Evolutionary conservation across 2,888 invertebrate genomes (phyloP).

Genomic region (Drosophila hamatofila): DNA sequence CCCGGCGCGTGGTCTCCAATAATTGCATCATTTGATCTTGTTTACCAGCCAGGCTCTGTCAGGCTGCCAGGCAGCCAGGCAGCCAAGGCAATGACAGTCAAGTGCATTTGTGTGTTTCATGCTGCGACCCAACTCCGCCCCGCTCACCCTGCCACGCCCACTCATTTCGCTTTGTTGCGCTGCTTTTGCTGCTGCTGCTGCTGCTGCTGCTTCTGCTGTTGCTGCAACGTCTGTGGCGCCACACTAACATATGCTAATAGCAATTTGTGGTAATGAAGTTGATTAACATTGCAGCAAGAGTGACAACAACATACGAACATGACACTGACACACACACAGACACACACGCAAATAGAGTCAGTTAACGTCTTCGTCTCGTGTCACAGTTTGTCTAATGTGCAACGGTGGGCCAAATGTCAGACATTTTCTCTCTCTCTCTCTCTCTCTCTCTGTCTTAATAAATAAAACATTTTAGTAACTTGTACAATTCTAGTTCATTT

Average conservation of each 20-base stretch:
- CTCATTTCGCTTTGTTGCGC: slow-evolving; percentile 5
- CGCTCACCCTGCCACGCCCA: background rate
- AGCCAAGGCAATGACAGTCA: slow-evolving; percentile 43
- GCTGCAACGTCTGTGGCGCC: slow-evolving; percentile 45
- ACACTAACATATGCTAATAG: slow-evolving; percentile 82
- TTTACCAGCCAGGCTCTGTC: slow-evolving; percentile 36
- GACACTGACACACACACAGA: slow-evolving; percentile 38
- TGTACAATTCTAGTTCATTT: background rate
- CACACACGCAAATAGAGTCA: slow-evolving; percentile 15
- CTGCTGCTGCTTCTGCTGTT: slow-evolving; percentile 16
- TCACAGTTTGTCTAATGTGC: slow-evolving; percentile 24
- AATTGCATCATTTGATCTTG: slow-evolving; percentile 77
- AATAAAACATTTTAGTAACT: no score
- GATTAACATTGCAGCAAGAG: slow-evolving; percentile 80
- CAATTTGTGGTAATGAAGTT: slow-evolving; percentile 82
- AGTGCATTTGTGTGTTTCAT: slow-evolving; percentile 58
- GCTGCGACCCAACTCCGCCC: slow-evolving; percentile 6
- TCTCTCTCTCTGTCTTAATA: no score
- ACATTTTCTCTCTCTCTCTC: background rate
- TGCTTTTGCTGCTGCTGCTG: slow-evolving; percentile 8
- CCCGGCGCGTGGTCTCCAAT: slow-evolving; percentile 34
- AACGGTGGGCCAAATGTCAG: slow-evolving; percentile 14
- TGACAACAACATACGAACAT: slow-evolving; percentile 75
- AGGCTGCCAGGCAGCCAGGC: background rate
- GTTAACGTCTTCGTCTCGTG: slow-evolving; percentile 26